Conservation (phyloP, 2,113 vertebrate species). For the Notechis scutatus region DNA sequence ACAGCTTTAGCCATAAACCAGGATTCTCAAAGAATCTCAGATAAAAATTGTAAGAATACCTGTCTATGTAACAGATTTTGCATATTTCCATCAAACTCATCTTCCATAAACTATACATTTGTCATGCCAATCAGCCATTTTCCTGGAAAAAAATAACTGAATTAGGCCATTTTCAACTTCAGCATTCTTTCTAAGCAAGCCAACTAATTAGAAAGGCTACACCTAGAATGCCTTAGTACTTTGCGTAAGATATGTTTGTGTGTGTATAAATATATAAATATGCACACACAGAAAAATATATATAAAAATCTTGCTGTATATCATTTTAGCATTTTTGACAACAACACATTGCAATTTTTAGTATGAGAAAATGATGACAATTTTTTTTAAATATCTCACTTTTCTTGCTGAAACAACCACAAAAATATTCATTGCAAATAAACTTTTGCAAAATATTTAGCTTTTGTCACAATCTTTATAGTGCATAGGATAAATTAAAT, state of each 20-base stretch:
- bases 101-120: background rate
- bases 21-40: background rate
- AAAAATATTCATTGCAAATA: background rate
- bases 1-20: background rate
- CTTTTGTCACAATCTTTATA: background rate
- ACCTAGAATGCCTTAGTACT: background rate
- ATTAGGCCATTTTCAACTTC: background rate
- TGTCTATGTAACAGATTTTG: background rate
- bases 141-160: background rate
- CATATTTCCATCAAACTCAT: background rate
- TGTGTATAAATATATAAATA: background rate
- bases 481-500: background rate
- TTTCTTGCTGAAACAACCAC: background rate
- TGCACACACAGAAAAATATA: background rate
- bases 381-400: background rate
- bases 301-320: background rate
- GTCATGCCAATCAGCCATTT: background rate
- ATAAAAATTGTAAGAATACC: no score
- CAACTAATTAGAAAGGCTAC: background rate
- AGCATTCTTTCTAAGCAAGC: background rate
- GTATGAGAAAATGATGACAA: background rate
- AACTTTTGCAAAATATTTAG: background rate
- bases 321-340: background rate
- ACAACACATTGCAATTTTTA: background rate
- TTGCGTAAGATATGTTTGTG: background rate